Evolutionary conservation across 2,797 vertebrate genomes (phyloP).

Genomic region (Mus minutoides): DNA sequence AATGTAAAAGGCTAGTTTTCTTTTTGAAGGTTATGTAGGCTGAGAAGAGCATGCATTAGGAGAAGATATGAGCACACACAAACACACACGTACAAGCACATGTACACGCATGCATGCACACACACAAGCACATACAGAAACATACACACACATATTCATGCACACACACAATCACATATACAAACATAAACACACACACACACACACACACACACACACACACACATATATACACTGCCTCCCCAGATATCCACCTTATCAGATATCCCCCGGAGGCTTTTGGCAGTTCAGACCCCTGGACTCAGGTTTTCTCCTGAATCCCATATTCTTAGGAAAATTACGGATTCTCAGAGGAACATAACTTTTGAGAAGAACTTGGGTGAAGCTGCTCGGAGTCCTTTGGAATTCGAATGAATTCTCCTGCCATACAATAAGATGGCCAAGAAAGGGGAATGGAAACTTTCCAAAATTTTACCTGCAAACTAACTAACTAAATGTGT

Average conservation of each 20-base stretch:
- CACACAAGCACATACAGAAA: neutral
- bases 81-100: neutral
- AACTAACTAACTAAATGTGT: neutral
- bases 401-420: neutral
- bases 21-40: too few species aligned
- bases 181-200: neutral
- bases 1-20: neutral
- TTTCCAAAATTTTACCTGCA: neutral
- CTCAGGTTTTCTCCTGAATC: neutral
- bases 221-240: neutral
- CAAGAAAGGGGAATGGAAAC: neutral
- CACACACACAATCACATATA: neutral
- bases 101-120: neutral
- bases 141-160: too few species aligned
- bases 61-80: neutral
- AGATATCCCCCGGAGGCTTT: neutral
- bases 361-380: neutral
- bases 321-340: neutral
- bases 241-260: neutral
- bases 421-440: neutral
- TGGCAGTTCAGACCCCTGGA: neutral
- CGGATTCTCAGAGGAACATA: neutral
- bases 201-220: neutral
- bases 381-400: neutral
- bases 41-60: neutral